These are phyloP conservation scores for Eulimnadia texana DNA, from an alignment of 1,140 invertebrate species.

Conservation along the genomic window DNA sequence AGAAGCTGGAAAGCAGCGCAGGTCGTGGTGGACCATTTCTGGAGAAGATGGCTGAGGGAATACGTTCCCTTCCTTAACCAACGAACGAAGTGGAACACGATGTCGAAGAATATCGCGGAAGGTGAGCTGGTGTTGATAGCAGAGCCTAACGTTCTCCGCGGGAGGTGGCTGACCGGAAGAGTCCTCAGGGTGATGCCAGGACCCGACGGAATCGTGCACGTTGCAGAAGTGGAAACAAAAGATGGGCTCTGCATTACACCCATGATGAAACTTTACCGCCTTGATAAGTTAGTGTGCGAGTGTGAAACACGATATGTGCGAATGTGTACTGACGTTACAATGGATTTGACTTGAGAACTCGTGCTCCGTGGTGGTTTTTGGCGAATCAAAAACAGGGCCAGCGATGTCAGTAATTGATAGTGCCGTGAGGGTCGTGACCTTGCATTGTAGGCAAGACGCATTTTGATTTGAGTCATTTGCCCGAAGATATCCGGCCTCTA, in stretches of 20 bases:
- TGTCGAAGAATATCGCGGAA: neutral
- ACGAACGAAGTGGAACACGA: neutral
- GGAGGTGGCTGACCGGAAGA: constrained; percentile 6
- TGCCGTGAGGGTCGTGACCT: no score
- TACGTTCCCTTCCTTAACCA: constrained; percentile 4
- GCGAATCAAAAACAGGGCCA: no score
- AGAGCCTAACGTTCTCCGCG: neutral
- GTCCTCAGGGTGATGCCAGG: constrained; percentile 5
- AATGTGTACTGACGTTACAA: no score
- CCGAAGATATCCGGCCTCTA: no score
- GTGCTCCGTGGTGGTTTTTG: no score
- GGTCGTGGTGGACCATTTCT: constrained; percentile 9
- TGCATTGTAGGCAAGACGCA: no score
- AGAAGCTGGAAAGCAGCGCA: constrained; percentile 5
- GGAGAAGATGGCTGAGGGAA: constrained; percentile 16
- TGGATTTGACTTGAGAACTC: no score
- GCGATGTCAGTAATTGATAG: no score
- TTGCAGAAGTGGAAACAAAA: neutral
- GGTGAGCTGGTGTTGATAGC: constrained; percentile 2
- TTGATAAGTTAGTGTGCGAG: neutral
- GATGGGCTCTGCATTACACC: neutral
- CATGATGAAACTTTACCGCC: neutral
- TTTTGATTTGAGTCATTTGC: no score
- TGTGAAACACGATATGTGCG: no score
- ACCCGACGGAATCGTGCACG: neutral